Conservation (phyloP, 30 jellyfish, hydroid and myxozoan genomes). For the Aurelia coerulea region DNA sequence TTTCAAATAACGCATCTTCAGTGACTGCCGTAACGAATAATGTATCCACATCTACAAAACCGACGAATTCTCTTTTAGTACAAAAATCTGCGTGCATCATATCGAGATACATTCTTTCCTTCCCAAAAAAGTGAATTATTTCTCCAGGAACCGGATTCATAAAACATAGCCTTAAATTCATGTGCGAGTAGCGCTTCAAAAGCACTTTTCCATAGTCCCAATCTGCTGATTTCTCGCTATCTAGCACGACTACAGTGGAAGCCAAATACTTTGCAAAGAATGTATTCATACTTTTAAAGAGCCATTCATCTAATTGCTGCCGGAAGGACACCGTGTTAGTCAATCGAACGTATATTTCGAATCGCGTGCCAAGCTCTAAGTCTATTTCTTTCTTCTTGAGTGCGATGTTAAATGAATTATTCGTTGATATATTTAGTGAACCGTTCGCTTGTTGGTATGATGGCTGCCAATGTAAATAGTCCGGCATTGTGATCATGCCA, state of each 20-base stretch:
- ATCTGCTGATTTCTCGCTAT: slow-evolving; percentile 38
- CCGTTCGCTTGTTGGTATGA: no score
- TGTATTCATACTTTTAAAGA: slow-evolving; percentile 35
- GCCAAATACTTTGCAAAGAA: slow-evolving; percentile 50
- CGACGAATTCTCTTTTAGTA: slow-evolving; percentile 26
- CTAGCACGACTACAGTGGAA: slow-evolving; percentile 27
- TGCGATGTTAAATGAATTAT: no score
- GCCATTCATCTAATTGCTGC: slow-evolving; percentile 37
- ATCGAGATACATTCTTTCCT: slow-evolving; percentile 49
- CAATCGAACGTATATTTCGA: slow-evolving; percentile 43
- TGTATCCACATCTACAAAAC: slow-evolving; percentile 60
- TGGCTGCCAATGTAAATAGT: no score
- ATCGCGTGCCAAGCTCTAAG: background rate
- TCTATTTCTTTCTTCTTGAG: background rate
- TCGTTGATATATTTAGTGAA: no score
- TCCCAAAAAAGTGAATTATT: slow-evolving; percentile 37
- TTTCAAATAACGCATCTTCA: slow-evolving; percentile 35
- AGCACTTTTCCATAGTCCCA: slow-evolving; percentile 28
- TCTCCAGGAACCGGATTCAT: slow-evolving; percentile 30
- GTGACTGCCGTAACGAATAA: slow-evolving; percentile 57
- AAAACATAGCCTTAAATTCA: slow-evolving; percentile 17
- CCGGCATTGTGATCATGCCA: no score
- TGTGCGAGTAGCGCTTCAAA: background rate
- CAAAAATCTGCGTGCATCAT: slow-evolving; percentile 57
- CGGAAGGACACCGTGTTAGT: slow-evolving; percentile 1